Base-by-base conservation (phyloP, 2,888 invertebrate genomes). In the Cerastis rubricosa region DNA sequence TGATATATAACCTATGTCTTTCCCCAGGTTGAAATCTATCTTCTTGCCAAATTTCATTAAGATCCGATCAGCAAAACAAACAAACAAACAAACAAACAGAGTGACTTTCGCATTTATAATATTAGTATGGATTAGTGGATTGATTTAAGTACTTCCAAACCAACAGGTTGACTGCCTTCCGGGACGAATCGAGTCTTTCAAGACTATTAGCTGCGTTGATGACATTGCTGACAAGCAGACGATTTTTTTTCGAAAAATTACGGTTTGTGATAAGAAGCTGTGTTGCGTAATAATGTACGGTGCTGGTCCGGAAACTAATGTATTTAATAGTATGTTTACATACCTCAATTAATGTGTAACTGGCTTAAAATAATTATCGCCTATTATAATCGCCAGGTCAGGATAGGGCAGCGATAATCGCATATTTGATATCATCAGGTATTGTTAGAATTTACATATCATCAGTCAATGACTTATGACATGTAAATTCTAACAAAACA, bases 391-490 rank as follows among this genome's bases (percentile, higher is more conserved):
- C 19, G 3, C 1, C 0, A 22, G 75, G 75, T 77, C 76, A 77
- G 22, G 8, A 12, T n/a, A 40, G 47, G 47, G n/a, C 64, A 54
- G 11, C 7, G 40, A 70, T 65, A 43, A 65, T 35, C 19, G 40
- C 22, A 17, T 45, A n/a, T 68, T 45, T 12, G 43, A 40, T 35
- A 40, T n/a, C n/a, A n/a, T n/a, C n/a, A n/a, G n/a, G n/a, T n/a
- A n/a, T n/a, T n/a, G n/a, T n/a, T n/a, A n/a, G n/a, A n/a, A n/a
- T n/a, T n/a, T n/a, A n/a, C n/a, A n/a, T n/a, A n/a, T n/a, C n/a
- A n/a, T n/a, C n/a, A 49, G 74, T 74, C 74, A 74, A 35, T 74
- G 66, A 0, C 74, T 49, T 6, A 59, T 49, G 6, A 43, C 9
- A 8, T 29, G n/a, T 40, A n/a, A 47, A 40, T 54, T 49, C 22